Conservation (phyloP, 2,113 vertebrate species). For the Columbina picui region DNA sequence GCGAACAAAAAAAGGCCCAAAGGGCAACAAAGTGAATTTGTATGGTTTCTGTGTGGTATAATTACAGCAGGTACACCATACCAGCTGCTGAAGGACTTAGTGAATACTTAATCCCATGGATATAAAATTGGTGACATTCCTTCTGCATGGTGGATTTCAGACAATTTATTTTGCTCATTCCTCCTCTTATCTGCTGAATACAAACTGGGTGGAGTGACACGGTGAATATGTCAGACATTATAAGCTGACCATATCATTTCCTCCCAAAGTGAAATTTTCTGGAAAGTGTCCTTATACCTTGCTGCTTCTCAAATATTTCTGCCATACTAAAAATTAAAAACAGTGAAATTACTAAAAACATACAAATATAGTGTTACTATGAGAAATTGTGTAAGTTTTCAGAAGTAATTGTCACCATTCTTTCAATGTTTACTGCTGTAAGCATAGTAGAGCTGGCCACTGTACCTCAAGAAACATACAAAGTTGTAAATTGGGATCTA, state of each 20-base stretch:
- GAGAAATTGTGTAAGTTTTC: background rate
- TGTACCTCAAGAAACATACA: background rate
- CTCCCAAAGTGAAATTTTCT: background rate
- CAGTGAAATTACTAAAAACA: background rate
- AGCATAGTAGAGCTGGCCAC: background rate
- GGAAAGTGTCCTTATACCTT: background rate
- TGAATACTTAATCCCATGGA: background rate
- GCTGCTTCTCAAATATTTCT: background rate
- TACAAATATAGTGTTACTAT: background rate
- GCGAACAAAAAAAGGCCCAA: background rate
- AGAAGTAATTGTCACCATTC: background rate
- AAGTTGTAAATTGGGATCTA: background rate
- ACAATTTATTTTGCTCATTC: background rate
- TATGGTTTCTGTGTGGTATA: background rate
- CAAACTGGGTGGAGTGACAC: background rate
- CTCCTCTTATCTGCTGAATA: background rate
- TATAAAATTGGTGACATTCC: background rate
- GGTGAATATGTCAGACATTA: background rate
- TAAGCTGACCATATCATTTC: background rate
- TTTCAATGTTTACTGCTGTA: background rate
- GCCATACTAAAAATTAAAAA: background rate
- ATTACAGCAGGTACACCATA: background rate
- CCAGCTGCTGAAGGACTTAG: background rate
- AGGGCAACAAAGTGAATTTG: background rate
- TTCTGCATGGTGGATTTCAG: background rate